Conservation (phyloP, 2,113 vertebrate genomes). For the Hoplias malabaricus region DNA sequence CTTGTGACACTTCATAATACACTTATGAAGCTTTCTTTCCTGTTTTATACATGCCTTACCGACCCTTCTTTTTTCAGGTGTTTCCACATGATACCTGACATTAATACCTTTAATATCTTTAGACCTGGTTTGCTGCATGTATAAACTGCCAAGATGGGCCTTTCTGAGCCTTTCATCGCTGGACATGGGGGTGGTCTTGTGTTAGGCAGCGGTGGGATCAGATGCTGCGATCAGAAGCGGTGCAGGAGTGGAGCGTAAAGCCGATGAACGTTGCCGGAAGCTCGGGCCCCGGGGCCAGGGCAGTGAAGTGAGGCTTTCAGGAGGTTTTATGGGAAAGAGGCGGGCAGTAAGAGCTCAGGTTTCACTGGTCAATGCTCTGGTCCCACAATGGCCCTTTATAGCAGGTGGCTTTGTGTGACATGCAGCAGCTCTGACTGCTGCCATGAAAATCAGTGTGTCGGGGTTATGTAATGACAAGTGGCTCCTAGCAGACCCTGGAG, state of each 20-base stretch:
- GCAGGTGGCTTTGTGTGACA: slow-evolving; percentile 44
- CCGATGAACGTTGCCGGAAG: neutral
- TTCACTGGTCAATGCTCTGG: slow-evolving; percentile 53
- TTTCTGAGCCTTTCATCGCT: no score
- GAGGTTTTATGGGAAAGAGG: slow-evolving; percentile 19
- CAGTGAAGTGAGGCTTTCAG: slow-evolving; percentile 31
- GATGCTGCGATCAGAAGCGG: slow-evolving; percentile 37
- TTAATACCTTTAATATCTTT: no score
- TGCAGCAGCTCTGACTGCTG: neutral
- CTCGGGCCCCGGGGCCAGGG: slow-evolving; percentile 25
- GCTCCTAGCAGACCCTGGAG: no score
- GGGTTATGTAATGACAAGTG: neutral
- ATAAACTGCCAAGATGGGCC: no score
- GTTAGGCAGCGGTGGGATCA: no score
- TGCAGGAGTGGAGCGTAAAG: slow-evolving; percentile 13
- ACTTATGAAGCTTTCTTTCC: no score
- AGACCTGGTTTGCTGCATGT: no score
- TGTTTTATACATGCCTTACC: no score
- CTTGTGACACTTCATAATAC: no score
- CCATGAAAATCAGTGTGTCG: neutral
- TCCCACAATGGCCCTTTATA: slow-evolving; percentile 61
- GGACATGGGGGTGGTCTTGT: no score
- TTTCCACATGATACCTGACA: no score
- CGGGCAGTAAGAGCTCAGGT: slow-evolving; percentile 49
- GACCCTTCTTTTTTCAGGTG: no score